phyloP scores from a whole-genome alignment of 2,888 invertebrate species.

The Pheosia tremula region DNA sequence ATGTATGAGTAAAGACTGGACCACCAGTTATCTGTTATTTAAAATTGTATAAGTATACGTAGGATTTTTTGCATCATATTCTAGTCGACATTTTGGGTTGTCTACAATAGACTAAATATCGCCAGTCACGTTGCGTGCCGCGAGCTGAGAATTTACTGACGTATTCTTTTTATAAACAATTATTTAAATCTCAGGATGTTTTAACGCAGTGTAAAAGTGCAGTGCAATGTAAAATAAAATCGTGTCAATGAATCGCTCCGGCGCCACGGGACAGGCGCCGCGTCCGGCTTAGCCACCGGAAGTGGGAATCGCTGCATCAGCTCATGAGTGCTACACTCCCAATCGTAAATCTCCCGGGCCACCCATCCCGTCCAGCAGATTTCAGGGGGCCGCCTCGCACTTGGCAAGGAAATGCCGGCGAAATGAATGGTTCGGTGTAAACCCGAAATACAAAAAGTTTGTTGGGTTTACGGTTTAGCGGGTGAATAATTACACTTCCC shows the following conservation, averaged over 20 bases:
- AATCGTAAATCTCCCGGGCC: constrained; percentile 8
- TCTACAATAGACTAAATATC: too few relatives aligned
- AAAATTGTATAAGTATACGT: too few relatives aligned
- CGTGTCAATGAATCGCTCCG: background rate
- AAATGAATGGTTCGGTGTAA: constrained; percentile 14
- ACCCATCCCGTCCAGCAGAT: background rate
- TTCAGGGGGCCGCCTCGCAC: background rate
- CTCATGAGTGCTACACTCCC: constrained; percentile 15
- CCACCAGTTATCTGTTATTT: too few relatives aligned
- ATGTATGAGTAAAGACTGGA: too few relatives aligned
- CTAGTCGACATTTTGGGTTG: too few relatives aligned
- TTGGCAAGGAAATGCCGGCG: constrained; percentile 9
- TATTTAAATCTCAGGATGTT: too few relatives aligned
- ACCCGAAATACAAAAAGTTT: constrained; percentile 9
- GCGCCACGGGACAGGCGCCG: background rate
- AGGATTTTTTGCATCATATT: too few relatives aligned
- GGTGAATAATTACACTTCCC: background rate
- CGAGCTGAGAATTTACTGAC: too few relatives aligned
- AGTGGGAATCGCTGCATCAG: constrained; percentile 23
- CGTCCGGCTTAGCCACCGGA: constrained; percentile 10
- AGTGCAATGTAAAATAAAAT: too few relatives aligned
- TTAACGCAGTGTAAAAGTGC: too few relatives aligned
- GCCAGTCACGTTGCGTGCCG: too few relatives aligned
- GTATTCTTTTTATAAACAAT: too few relatives aligned
- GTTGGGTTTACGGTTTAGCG: background rate